These are phyloP conservation scores for Mesorhabditis spiculigera DNA, from an alignment of 2,888 invertebrate species.

Conservation along the genomic window DNA sequence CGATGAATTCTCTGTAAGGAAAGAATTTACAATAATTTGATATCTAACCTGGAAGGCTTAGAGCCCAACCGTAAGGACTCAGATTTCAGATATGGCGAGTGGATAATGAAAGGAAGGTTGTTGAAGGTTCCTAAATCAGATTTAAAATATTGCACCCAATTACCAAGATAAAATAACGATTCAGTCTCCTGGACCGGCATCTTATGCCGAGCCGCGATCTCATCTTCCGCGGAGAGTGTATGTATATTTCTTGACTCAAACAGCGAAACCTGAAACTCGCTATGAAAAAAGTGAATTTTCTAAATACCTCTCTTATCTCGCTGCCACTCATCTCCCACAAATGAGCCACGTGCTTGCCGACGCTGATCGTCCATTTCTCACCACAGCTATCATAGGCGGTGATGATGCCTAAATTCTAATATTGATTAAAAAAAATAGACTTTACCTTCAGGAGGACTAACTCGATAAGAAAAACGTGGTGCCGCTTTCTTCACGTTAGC, in stretches of 20 bases:
- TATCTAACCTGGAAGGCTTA: background rate
- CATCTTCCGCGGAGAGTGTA: slow-evolving; percentile 16
- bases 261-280: slow-evolving; percentile 32
- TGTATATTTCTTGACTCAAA: slow-evolving; percentile 38
- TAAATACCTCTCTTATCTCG: slow-evolving; percentile 18
- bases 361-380: slow-evolving; percentile 26
- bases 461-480: background rate
- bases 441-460: slow-evolving; percentile 9
- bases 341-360: slow-evolving; percentile 33
- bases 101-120: slow-evolving; percentile 25
- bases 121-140: slow-evolving; percentile 19
- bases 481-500: background rate
- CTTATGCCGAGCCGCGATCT: background rate
- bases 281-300: background rate
- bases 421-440: background rate
- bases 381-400: slow-evolving; percentile 23
- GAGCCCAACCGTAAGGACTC: slow-evolving; percentile 14
- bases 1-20: slow-evolving; percentile 7
- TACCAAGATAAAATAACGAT: slow-evolving; percentile 22
- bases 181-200: slow-evolving; percentile 5
- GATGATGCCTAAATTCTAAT: slow-evolving; percentile 19
- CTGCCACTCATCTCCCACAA: slow-evolving; percentile 28
- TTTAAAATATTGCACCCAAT: background rate
- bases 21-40: background rate
- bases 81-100: slow-evolving; percentile 14